Evolutionary conservation across 2,797 vertebrate genomes (phyloP).

Genomic region (Hozukius guyotensis): DNA sequence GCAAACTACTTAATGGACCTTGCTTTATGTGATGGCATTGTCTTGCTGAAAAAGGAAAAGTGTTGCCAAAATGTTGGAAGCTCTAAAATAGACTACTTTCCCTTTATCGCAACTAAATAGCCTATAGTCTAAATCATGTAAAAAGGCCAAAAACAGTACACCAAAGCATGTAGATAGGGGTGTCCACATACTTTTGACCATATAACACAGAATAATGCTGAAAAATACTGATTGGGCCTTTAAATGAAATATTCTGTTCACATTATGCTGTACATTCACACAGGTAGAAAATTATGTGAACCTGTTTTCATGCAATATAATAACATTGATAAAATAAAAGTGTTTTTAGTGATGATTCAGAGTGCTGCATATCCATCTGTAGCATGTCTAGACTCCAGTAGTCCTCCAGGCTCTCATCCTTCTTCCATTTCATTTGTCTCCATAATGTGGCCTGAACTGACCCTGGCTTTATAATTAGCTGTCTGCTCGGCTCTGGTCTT

Average conservation of each 20-base stretch:
- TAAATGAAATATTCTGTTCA: background rate
- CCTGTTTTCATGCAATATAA: slow-evolving; percentile 1
- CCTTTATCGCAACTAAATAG: background rate
- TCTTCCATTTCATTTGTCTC: slow-evolving; percentile 35
- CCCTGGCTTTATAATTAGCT: slow-evolving; percentile 50
- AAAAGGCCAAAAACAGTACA: background rate
- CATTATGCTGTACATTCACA: background rate
- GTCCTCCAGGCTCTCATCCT: background rate
- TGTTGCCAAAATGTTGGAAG: background rate
- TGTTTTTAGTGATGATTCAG: background rate
- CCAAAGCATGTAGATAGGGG: background rate
- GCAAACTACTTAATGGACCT: background rate
- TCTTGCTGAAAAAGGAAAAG: background rate
- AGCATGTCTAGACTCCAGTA: background rate
- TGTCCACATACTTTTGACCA: background rate
- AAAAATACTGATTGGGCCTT: background rate
- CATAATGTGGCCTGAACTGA: slow-evolving; percentile 35
- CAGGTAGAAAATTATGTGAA: background rate
- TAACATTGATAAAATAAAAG: background rate
- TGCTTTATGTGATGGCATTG: background rate
- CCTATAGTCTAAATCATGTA: background rate
- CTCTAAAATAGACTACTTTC: background rate
- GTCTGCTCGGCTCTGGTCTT: slow-evolving; percentile 18
- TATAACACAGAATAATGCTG: background rate
- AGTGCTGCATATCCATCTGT: slow-evolving; percentile 8